Evolutionary conservation across 2,888 invertebrate genomes (phyloP), one percentile per base, ranked within the genome.

Genomic region (Cosmopolites sordidus): DNA sequence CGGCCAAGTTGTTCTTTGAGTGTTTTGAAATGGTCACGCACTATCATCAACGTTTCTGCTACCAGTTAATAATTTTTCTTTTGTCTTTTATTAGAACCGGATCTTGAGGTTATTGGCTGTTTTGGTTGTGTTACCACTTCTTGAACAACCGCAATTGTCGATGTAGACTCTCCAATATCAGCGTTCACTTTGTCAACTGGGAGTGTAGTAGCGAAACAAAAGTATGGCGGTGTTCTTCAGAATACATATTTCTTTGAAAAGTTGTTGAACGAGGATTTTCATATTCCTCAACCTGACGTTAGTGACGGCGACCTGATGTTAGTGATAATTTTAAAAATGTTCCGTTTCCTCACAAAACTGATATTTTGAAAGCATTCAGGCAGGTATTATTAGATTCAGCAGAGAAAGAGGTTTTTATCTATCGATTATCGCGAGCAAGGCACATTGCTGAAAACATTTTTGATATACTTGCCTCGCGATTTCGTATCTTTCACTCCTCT

Each of bases 181-280:
- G 30, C 16, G 9, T 46, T 18, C 37, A n/a, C n/a, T 46, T 46
- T n/a, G 40, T 38, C 46, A 46, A 40, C 38, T 37, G 46, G 46
- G 16, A 16, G 38, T 38, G 46, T 46, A n/a, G 38, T 46, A 14
- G 27, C n/a, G 65, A 62, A 11, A 54, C 58, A 16, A 62, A 66
- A 54, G 63, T 63, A 37, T 44, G 64, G 47, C 60, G 63, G 60
- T 40, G 61, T 59, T n/a, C n/a, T n/a, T n/a, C n/a, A n/a, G n/a
- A n/a, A n/a, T n/a, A n/a, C n/a, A n/a, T 48, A 42, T 17, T 58
- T 65, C 43, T 53, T 45, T 48, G 46, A 53, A 53, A 51, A 56
- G 18, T 50, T 63, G 27, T 38, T 51, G 30, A 50, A 40, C 12
- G 55, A 59, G 16, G 39, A 40, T 16, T 42, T 64, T 38, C n/a